phyloP scores from a whole-genome alignment of 2,113 vertebrate genomes.

The Onychostruthus taczanowskii region DNA sequence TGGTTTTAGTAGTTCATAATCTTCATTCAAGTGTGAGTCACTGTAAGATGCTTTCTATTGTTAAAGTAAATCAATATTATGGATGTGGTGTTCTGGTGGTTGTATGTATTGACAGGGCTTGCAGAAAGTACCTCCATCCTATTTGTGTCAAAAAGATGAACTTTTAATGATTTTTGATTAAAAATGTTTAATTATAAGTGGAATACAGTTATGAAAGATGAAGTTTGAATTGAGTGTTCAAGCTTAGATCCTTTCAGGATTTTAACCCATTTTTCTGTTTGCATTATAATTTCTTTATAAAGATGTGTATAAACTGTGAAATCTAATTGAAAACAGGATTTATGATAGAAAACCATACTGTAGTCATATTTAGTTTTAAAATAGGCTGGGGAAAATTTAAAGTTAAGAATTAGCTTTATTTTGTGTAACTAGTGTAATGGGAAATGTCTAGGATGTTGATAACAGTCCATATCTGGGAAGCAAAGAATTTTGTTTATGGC shows the following conservation, averaged over 20 bases:
- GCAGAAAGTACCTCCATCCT: not conserved
- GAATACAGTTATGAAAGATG: not conserved
- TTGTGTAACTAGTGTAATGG: not conserved
- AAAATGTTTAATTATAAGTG: not conserved
- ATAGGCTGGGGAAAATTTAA: not conserved
- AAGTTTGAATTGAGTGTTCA: not conserved
- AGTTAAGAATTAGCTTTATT: not conserved
- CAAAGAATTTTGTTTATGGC: not conserved
- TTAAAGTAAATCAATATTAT: not conserved
- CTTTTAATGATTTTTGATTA: not conserved
- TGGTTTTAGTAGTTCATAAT: not conserved
- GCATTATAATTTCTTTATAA: not conserved
- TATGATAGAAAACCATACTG: not conserved
- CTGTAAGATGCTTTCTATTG: not conserved
- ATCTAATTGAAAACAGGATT: not conserved
- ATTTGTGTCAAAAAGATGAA: not conserved
- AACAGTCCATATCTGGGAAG: not conserved
- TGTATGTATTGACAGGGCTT: not conserved
- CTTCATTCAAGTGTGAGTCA: not conserved
- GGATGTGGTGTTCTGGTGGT: not conserved
- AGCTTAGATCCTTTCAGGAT: not conserved
- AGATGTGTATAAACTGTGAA: not conserved
- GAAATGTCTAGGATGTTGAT: not conserved
- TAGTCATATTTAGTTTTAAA: not conserved
- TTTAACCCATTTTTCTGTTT: not conserved